A percentile compares a stretch with the other conserved stretches of the same genome.
Evolutionary conservation across 2,797 vertebrate species (phyloP).

Genomic region (Oryzias dopingdopingensis): DNA sequence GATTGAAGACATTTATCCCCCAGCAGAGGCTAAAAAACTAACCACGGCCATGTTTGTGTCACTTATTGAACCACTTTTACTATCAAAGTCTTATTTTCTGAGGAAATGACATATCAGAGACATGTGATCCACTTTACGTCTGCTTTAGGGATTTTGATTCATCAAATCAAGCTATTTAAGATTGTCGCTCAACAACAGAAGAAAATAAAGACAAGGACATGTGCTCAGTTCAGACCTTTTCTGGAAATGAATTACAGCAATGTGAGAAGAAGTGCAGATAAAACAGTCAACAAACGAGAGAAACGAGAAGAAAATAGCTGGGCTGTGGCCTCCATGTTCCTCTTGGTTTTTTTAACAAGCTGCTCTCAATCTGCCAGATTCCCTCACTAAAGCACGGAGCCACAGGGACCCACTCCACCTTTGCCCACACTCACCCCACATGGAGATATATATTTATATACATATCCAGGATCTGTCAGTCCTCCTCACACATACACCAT

Average conservation of each 20-base stretch:
- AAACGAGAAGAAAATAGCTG: slow-evolving; percentile 21
- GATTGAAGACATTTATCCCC: too few relatives aligned
- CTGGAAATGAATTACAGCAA: not conserved
- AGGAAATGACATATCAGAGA: too few relatives aligned
- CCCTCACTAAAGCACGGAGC: slow-evolving; percentile 57
- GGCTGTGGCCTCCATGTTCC: slow-evolving; percentile 73
- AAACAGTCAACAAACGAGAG: not conserved
- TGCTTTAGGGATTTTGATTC: too few relatives aligned
- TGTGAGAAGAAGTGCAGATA: not conserved
- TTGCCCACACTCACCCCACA: slow-evolving; percentile 21
- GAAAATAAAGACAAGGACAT: too few relatives aligned
- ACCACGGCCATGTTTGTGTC: too few relatives aligned
- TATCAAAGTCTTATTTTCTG: too few relatives aligned
- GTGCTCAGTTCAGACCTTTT: slow-evolving; percentile 18
- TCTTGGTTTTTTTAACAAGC: slow-evolving; percentile 75
- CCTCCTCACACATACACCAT: slow-evolving; percentile 19
- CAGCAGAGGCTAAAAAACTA: too few relatives aligned
- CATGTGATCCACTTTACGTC: too few relatives aligned
- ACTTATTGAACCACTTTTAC: too few relatives aligned
- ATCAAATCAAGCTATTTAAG: too few relatives aligned
- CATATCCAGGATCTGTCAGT: slow-evolving; percentile 15
- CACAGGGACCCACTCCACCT: slow-evolving; percentile 30
- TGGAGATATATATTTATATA: slow-evolving; percentile 11
- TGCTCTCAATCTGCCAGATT: slow-evolving; percentile 80
- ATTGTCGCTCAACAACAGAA: too few relatives aligned